A percentile compares a stretch with the other conserved stretches of the same genome.
Evolutionary conservation across 92 coral and sea anemone species (phyloP).

Genomic region (Epizoanthus rinbou): DNA sequence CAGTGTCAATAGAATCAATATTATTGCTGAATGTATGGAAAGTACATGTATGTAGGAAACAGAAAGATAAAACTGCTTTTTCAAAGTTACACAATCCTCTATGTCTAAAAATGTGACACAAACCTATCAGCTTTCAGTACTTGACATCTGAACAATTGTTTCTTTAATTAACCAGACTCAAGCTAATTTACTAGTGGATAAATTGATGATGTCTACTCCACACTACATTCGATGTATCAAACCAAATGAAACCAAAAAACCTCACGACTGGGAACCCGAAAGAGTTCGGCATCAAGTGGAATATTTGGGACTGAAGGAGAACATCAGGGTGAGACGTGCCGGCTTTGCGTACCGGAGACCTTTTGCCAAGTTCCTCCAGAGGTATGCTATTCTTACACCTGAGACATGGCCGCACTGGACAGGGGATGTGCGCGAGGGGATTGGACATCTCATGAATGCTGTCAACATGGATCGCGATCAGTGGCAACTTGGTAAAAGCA

Average conservation of each 20-base stretch:
- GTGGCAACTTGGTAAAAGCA: slow-evolving; percentile 98
- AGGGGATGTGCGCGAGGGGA: slow-evolving; percentile 89
- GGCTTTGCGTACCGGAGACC: slow-evolving; percentile 99
- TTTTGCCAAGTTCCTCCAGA: slow-evolving; percentile 83
- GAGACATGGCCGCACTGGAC: slow-evolving; percentile 96
- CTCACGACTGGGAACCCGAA: slow-evolving; percentile 98
- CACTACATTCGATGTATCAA: slow-evolving; percentile 99
- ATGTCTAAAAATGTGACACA: neutral
- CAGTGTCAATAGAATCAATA: too few species aligned
- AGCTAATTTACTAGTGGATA: slow-evolving; percentile 90
- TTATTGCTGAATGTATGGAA: too few species aligned
- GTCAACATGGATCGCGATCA: slow-evolving; percentile 98
- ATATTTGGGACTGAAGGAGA: slow-evolving; percentile 95
- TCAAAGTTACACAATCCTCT: too few species aligned
- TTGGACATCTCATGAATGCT: slow-evolving; percentile 89
- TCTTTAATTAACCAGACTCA: slow-evolving; percentile 68
- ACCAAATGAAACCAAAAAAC: slow-evolving; percentile 95
- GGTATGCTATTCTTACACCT: slow-evolving; percentile 95
- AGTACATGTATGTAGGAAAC: too few species aligned
- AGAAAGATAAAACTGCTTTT: too few species aligned
- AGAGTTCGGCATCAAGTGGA: slow-evolving; percentile 93
- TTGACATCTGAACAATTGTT: neutral
- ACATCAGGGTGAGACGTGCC: slow-evolving; percentile 96
- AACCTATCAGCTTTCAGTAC: too few species aligned
- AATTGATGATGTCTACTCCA: slow-evolving; percentile 91